Evolutionary conservation across 2,888 invertebrate species (phyloP).

Genomic region (Drosophila borborema): DNA sequence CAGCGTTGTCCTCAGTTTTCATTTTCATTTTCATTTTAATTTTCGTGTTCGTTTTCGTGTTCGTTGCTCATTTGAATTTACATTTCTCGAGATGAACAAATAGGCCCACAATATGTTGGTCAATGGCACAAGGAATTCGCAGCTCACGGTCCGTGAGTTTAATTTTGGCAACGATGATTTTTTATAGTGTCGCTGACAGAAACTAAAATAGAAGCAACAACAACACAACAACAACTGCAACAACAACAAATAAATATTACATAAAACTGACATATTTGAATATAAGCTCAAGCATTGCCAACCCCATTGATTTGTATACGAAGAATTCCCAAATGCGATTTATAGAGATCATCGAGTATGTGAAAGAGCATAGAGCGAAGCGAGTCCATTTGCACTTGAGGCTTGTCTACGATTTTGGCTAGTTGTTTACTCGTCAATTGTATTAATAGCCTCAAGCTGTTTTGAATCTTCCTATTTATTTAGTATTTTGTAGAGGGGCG

Average conservation of each 20-base stretch:
- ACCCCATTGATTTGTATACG: conserved; percentile 5
- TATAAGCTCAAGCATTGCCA: conserved; percentile 12
- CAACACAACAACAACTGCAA: no score
- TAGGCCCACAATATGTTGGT: conserved; percentile 60
- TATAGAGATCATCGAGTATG: background rate
- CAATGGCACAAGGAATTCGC: conserved; percentile 62
- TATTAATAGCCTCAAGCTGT: conserved; percentile 48
- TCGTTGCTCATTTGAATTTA: conserved; percentile 31
- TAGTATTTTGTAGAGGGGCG: conserved; percentile 39
- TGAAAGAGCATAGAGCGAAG: background rate
- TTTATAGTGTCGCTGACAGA: conserved; percentile 18
- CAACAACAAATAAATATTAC: background rate
- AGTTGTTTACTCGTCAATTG: conserved; percentile 34
- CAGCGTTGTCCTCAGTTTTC: conserved; percentile 67
- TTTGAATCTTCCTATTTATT: conserved; percentile 51
- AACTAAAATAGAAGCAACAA: conserved; percentile 22
- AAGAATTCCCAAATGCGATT: background rate
- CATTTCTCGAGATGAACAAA: conserved; percentile 32
- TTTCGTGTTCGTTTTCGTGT: conserved; percentile 1
- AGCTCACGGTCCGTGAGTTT: conserved; percentile 43
- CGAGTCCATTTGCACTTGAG: conserved; percentile 15
- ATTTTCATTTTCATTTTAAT: conserved; percentile 37
- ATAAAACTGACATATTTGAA: conserved; percentile 40
- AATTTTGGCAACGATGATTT: conserved; percentile 48
- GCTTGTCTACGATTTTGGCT: conserved; percentile 23